Conservation (phyloP, 2,113 vertebrate species). For the Microcebus lehilahytsara region DNA sequence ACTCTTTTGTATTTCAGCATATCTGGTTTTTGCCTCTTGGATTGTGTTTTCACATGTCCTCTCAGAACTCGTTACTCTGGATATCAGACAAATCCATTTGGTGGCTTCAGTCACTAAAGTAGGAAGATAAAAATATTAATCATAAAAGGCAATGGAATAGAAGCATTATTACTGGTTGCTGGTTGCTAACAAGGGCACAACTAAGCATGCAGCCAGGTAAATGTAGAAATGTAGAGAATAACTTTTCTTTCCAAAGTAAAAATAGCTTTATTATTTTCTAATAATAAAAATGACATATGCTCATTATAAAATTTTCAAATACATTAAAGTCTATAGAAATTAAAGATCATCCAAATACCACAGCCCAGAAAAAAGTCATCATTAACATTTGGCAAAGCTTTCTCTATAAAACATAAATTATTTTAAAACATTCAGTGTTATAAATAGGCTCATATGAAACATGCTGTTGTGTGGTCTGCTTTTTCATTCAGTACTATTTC, state of each 20-base stretch:
- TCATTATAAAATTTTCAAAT: constrained; percentile 39
- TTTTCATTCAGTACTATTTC: constrained; percentile 41
- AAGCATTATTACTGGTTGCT: neutral
- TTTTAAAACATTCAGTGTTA: neutral
- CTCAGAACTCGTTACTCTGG: neutral
- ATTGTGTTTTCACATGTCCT: neutral
- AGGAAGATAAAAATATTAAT: neutral
- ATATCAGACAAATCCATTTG: neutral
- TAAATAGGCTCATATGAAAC: neutral
- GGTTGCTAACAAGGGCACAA: neutral
- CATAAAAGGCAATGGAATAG: neutral
- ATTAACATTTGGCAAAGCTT: constrained; percentile 3
- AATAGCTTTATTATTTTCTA: constrained; percentile 43
- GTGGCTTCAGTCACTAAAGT: neutral
- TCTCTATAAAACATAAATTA: neutral
- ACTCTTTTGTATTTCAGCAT: neutral
- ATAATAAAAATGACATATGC: constrained; percentile 34
- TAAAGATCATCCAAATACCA: neutral
- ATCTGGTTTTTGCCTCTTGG: neutral
- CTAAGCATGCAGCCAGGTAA: neutral
- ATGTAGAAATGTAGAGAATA: neutral
- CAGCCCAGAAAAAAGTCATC: neutral
- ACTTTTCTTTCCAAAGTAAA: constrained; percentile 31
- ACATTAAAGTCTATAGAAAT: neutral
- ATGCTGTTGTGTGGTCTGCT: neutral